Evolutionary conservation across 92 coral and sea anemone genomes (phyloP), one percentile per base, ranked within the genome.

Genomic region (Palythoa caribaeorum): DNA sequence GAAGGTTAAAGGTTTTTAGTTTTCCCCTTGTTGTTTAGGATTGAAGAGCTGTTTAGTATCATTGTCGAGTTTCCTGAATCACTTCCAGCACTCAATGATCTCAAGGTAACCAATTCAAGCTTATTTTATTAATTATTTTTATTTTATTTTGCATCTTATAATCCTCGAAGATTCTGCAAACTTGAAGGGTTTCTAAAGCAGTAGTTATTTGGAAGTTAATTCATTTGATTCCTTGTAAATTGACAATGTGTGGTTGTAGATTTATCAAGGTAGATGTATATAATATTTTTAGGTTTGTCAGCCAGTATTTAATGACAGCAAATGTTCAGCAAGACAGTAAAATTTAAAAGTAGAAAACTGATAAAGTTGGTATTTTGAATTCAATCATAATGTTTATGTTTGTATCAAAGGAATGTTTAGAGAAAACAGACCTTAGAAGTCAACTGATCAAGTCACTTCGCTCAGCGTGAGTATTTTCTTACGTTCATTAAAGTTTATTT

Each of bases 21-120:
- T 17, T 66, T 68, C 37, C 1, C 37, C 4, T 19, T 76, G 0
- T 37, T 20, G 3, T 59, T 47, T 80, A 97, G 99, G 79, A 97
- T 97, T 79, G 95, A 94, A 71, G 98, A 97, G 83, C 80, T 97
- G 87, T 97, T 97, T 77, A 91, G 85, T 57, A 97, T 97, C 38
- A 97, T 97, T 77, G 98, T 97, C 71, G 99, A 97, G 81, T 97
- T 94, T 54, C 99, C 99, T 14, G 99, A 97, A 63, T 97, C 99
- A 20, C 95, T 95, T 70, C 98, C 96, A 71, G 98, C 99, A 21
- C 90, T 97, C 73, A 89, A 92, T 70, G 99, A 97, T 80, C 94
- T 97, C 2, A 97, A 97, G 98, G 99, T 97, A 38, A 54, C 69
- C 50, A 44, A 44, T 8, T 44, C 50, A 44, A 44, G 50, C 50